A percentile compares a stretch with the other conserved stretches of the same genome.
phyloP scores from a whole-genome alignment of 2,113 vertebrate species.

The Aphelocoma coerulescens region DNA sequence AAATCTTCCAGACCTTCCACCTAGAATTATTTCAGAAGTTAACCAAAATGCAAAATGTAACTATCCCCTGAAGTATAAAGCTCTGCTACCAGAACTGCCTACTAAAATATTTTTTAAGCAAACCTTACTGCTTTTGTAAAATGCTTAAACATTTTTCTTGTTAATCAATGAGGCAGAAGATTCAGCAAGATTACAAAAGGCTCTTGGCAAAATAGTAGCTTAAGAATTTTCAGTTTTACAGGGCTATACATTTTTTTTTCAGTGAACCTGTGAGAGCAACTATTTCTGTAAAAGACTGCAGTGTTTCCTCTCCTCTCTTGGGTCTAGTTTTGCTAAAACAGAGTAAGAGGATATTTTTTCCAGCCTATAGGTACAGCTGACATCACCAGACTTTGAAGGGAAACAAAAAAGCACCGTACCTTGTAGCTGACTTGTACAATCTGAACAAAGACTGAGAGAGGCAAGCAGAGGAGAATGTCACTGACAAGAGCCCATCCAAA shows the following conservation, averaged over 20 bases:
- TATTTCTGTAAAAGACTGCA: neutral
- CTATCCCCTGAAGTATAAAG: neutral
- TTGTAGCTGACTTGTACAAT: slow-evolving; percentile 91
- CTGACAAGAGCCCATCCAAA: slow-evolving; percentile 88
- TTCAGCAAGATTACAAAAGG: neutral
- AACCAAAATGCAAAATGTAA: neutral
- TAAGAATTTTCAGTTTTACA: neutral
- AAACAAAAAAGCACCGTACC: slow-evolving; percentile 65
- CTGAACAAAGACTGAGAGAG: slow-evolving; percentile 90
- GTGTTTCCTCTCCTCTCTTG: neutral
- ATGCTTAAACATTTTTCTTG: neutral
- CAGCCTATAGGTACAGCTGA: neutral
- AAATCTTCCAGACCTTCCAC: slow-evolving; percentile 88
- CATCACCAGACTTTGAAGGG: neutral
- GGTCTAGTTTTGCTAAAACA: neutral
- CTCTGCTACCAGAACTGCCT: neutral
- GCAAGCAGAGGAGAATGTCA: slow-evolving; percentile 88
- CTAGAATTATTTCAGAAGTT: slow-evolving; percentile 63
- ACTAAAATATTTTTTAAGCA: neutral
- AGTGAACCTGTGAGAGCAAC: neutral
- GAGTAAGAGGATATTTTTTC: neutral
- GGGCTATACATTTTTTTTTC: neutral
- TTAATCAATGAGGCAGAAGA: neutral
- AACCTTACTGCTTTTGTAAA: neutral
- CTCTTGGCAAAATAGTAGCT: neutral